phyloP scores from a whole-genome alignment of 2,797 vertebrate genomes.

The Bradypodion ventrale region DNA sequence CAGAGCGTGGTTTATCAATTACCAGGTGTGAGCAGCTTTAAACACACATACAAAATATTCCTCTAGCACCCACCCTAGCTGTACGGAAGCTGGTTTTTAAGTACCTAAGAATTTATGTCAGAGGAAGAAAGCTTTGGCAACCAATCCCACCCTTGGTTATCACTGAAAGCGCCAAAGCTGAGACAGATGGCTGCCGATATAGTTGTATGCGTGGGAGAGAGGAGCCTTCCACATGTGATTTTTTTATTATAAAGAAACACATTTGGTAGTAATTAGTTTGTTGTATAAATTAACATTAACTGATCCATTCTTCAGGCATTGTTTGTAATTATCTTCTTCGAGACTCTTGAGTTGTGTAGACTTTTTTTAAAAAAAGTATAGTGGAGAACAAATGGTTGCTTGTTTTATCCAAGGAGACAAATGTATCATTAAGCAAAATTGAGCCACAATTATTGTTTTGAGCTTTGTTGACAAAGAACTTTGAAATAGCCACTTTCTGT shows the following conservation, averaged over 20 bases:
- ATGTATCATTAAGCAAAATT: slow-evolving; percentile 76
- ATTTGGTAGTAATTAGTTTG: slow-evolving; percentile 98
- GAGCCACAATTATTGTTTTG: slow-evolving; percentile 65
- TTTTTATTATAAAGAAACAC: slow-evolving; percentile 83
- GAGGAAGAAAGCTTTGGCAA: slow-evolving; percentile 51
- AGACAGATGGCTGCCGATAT: slow-evolving; percentile 82
- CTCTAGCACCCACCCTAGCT: slow-evolving; percentile 25
- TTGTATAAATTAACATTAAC: slow-evolving; percentile 99
- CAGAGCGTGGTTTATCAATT: slow-evolving; percentile 25
- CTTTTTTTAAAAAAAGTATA: slow-evolving; percentile 49
- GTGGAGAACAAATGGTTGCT: slow-evolving; percentile 64
- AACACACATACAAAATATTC: slow-evolving; percentile 1
- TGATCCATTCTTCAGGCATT: slow-evolving; percentile 89
- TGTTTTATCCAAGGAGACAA: slow-evolving; percentile 69
- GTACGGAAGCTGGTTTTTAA: slow-evolving; percentile 21
- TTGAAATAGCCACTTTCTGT: slow-evolving; percentile 48
- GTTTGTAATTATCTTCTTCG: slow-evolving; percentile 87
- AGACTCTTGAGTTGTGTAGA: slow-evolving; percentile 74
- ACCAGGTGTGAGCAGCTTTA: slow-evolving; percentile 46
- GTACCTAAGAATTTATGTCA: slow-evolving; percentile 49
- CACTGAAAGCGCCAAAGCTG: slow-evolving; percentile 72
- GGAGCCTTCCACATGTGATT: slow-evolving; percentile 90
- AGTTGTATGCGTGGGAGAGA: slow-evolving; percentile 88
- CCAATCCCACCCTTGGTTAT: slow-evolving; percentile 64
- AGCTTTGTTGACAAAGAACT: slow-evolving; percentile 65